Evolutionary conservation across 2,888 invertebrate species (phyloP).

Genomic region (Drosophila subquinaria): DNA sequence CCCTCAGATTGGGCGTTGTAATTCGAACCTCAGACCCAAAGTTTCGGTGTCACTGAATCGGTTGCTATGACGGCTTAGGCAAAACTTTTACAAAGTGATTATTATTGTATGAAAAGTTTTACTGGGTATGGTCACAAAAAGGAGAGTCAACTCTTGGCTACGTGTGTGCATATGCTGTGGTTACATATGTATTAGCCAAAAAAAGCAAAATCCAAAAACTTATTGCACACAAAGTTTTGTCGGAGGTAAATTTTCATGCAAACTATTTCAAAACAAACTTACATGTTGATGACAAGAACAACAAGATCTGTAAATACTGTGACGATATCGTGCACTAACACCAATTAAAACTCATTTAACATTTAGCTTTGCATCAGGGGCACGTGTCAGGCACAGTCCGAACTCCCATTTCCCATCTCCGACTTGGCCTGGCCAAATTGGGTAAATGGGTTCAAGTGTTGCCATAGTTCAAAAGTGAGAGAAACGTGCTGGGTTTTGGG

Average conservation of each 20-base stretch:
- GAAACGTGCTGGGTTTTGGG: conserved; percentile 7
- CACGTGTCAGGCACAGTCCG: conserved; percentile 29
- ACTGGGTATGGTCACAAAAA: conserved; percentile 47
- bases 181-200: conserved; percentile 53
- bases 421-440: conserved; percentile 36
- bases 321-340: conserved; percentile 66
- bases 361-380: conserved; percentile 40
- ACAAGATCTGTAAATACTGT: conserved; percentile 28
- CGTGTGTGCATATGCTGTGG: conserved; percentile 31
- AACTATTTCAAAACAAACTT: conserved; percentile 65
- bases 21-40: conserved; percentile 53
- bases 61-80: conserved; percentile 75
- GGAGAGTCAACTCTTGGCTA: conserved; percentile 28
- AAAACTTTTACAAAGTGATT: conserved; percentile 78
- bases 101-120: conserved; percentile 77
- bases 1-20: conserved; percentile 50
- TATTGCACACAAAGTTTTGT: conserved; percentile 43
- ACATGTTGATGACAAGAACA: conserved; percentile 43
- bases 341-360: conserved; percentile 81
- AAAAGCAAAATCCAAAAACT: conserved; percentile 50
- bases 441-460: conserved; percentile 67
- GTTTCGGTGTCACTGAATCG: conserved; percentile 73
- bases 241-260: conserved; percentile 43
- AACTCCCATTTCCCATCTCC: neutral
- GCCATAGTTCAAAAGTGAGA: conserved; percentile 58